phyloP scores from a whole-genome alignment of 2,888 invertebrate genomes.

The Sclerodermus sp. region DNA sequence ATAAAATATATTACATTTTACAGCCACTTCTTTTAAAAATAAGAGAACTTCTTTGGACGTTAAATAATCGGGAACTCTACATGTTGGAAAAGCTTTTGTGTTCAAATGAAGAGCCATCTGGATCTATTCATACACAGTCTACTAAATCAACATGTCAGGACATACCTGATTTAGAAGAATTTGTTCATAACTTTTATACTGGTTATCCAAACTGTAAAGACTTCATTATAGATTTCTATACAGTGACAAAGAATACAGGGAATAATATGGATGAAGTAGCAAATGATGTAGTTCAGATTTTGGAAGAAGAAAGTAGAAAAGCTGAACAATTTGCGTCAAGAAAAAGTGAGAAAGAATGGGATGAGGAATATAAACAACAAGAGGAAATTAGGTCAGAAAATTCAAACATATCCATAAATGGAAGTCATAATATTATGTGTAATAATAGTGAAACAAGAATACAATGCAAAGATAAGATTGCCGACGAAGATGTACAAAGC shows the following conservation, averaged over 20 bases:
- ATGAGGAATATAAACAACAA: neutral
- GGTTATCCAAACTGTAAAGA: constrained; percentile 72
- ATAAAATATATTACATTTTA: constrained; percentile 30
- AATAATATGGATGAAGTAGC: constrained; percentile 54
- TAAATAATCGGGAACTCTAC: constrained; percentile 81
- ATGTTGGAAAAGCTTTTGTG: constrained; percentile 87
- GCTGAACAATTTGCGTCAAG: neutral
- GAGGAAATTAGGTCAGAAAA: constrained; percentile 10
- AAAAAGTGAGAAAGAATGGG: neutral
- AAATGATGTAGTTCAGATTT: constrained; percentile 47
- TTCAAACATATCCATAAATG: constrained; percentile 17
- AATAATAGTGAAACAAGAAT: constrained; percentile 18
- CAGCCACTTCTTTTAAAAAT: constrained; percentile 86
- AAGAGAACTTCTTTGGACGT: constrained; percentile 85
- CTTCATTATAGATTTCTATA: constrained; percentile 61
- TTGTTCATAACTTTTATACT: constrained; percentile 71
- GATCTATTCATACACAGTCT: constrained; percentile 35
- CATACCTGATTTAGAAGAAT: constrained; percentile 66
- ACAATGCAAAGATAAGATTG: constrained; percentile 20
- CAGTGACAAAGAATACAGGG: constrained; percentile 51
- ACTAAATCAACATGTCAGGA: constrained; percentile 41
- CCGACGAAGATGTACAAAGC: too few relatives aligned
- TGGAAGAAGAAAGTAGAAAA: constrained; percentile 31
- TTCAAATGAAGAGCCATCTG: constrained; percentile 76
- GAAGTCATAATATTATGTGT: constrained; percentile 16